These are phyloP conservation scores for Epinotia nisella DNA, from an alignment of 2,888 invertebrate genomes.

Conservation along the genomic window DNA sequence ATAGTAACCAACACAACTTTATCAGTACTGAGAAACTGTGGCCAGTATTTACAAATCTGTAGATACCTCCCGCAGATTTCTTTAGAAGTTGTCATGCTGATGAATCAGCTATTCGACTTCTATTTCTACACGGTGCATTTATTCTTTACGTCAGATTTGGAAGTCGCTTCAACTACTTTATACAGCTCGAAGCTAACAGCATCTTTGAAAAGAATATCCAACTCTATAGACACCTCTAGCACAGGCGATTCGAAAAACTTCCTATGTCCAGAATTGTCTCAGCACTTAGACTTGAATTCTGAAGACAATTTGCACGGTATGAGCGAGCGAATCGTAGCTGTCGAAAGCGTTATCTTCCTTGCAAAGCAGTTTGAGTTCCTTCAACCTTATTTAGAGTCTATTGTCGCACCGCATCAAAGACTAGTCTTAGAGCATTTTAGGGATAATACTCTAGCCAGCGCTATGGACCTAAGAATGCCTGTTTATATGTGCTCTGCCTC, in stretches of 20 bases:
- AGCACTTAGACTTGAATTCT: slow-evolving; percentile 65
- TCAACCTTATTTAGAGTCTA: slow-evolving; percentile 92
- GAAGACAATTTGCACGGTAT: slow-evolving; percentile 92
- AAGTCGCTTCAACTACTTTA: slow-evolving; percentile 80
- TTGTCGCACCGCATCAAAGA: slow-evolving; percentile 89
- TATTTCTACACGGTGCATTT: slow-evolving; percentile 95
- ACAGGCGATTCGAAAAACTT: slow-evolving; percentile 61
- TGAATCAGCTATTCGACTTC: slow-evolving; percentile 97
- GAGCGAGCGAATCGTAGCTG: slow-evolving; percentile 94
- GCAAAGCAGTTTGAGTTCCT: slow-evolving; percentile 94
- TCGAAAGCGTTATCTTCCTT: slow-evolving; percentile 96
- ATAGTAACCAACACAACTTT: slow-evolving; percentile 96
- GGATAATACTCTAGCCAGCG: slow-evolving; percentile 89
- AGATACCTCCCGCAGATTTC: slow-evolving; percentile 94
- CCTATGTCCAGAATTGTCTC: slow-evolving; percentile 62
- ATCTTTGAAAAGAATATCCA: slow-evolving; percentile 91
- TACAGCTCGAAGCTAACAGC: slow-evolving; percentile 89
- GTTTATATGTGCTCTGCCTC: slow-evolving; percentile 95
- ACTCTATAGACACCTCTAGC: slow-evolving; percentile 85
- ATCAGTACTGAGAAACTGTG: slow-evolving; percentile 94
- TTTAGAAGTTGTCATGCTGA: slow-evolving; percentile 94
- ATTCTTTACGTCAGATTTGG: slow-evolving; percentile 93
- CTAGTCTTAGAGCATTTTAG: slow-evolving; percentile 89
- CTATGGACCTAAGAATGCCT: slow-evolving; percentile 90
- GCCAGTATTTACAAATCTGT: slow-evolving; percentile 97